A percentile compares a stretch with the other conserved stretches of the same genome.
phyloP scores from a whole-genome alignment of 2,113 vertebrate genomes.

The Tiliqua scincoides region DNA sequence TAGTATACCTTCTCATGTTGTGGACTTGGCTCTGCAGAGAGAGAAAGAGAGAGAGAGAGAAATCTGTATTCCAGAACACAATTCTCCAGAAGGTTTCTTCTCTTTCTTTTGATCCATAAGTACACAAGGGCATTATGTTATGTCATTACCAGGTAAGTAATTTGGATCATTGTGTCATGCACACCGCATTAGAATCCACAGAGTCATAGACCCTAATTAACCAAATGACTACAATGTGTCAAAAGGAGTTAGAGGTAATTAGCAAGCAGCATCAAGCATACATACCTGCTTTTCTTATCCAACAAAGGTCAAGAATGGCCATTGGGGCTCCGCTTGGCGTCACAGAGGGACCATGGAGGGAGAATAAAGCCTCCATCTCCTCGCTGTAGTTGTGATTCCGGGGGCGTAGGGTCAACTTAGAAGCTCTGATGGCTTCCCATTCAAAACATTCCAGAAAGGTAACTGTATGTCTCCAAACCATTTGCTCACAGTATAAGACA shows the following conservation, averaged over 20 bases:
- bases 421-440: too few relatives aligned
- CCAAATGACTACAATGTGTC: neutral
- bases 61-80: neutral
- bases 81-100: neutral
- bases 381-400: too few relatives aligned
- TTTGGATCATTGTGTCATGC: fast-evolving
- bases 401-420: too few relatives aligned
- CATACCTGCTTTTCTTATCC: neutral
- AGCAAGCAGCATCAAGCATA: fast-evolving
- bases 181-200: neutral
- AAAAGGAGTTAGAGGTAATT: constrained; percentile 3
- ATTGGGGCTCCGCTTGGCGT: too few relatives aligned
- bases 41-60: neutral
- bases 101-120: constrained; percentile 14
- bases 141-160: constrained; percentile 7
- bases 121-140: neutral
- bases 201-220: neutral
- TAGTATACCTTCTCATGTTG: constrained; percentile 18
- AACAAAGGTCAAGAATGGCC: too few relatives aligned
- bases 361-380: too few relatives aligned
- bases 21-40: neutral
- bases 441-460: too few relatives aligned
- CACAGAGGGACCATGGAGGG: too few relatives aligned
- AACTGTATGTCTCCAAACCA: too few relatives aligned
- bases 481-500: too few relatives aligned